phyloP scores from a whole-genome alignment of 2,113 vertebrate species.

The Sander lucioperca region DNA sequence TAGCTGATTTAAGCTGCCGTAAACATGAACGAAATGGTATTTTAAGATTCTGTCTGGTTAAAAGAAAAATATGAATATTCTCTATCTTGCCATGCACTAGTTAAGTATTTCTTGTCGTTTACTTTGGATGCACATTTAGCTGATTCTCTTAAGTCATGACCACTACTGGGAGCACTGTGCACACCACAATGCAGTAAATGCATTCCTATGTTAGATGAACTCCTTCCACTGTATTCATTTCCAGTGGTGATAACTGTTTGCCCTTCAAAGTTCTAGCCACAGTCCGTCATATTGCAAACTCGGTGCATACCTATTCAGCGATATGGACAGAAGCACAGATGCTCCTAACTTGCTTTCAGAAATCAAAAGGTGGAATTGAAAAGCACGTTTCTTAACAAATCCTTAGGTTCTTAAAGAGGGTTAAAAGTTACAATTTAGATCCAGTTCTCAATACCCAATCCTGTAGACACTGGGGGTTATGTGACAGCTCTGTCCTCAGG shows the following conservation, averaged over 20 bases:
- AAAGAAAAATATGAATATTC: not conserved
- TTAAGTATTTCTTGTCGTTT: not conserved
- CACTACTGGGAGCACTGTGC: not conserved
- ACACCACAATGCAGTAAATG: not conserved
- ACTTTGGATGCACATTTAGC: not conserved
- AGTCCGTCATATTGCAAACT: not conserved
- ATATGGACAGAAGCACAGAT: not conserved
- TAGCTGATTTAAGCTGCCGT: not conserved
- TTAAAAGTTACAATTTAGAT: conserved; percentile 15
- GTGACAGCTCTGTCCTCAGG: conserved; percentile 25
- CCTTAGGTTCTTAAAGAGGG: not conserved
- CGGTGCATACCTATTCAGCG: not conserved
- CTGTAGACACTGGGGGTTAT: conserved; percentile 26
- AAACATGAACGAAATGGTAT: not conserved
- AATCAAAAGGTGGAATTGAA: not conserved
- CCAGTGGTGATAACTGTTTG: not conserved
- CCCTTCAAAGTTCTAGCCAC: not conserved
- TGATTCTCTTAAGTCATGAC: not conserved
- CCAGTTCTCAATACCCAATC: not conserved
- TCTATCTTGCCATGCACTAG: too few relatives aligned
- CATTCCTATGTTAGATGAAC: not conserved
- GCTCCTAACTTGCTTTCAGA: not conserved
- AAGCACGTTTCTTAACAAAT: conserved; percentile 6
- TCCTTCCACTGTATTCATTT: not conserved
- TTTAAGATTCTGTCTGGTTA: not conserved